Evolutionary conservation across 2,888 invertebrate genomes (phyloP), one percentile per base, ranked within the genome.

Genomic region (Dolichomitus sp.): DNA sequence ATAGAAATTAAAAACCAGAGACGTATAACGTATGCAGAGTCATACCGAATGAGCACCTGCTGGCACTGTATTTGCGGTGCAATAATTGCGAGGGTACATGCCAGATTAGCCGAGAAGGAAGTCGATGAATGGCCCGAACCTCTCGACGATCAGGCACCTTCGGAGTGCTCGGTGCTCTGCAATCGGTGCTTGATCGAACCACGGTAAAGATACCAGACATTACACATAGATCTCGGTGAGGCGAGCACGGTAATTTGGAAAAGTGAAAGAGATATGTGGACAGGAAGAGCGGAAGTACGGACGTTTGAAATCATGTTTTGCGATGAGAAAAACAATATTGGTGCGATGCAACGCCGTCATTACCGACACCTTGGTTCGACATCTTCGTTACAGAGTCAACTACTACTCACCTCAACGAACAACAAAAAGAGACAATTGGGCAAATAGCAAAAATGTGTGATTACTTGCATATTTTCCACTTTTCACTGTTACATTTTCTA

Each of bases 151-250:
- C 75, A 63, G 27, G 66, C 83, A 61, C 59, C 66, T 68, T 72
- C 75, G 68, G 54, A 45, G 57, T 68, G 68, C 52, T 80, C 80
- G 50, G 61, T 45, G 33, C 72, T 54, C 61, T 77, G 83, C 80
- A 83, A 83, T 83, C 80, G 76, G 73, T 66, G 73, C 54, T 45
- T 68, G 80, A 83, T 83, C 80, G 83, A 65, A 80, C 50, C 42
- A 61, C 61, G 45, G 23, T n/a, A 76, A 42, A 68, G 80, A 83
- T 83, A 80, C 68, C 80, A 73, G 76, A 77, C 76, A 83, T 83
- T 83, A 83, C 48, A 30, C 30, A 42, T 45, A 27, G 33, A 72
- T 68, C 68, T 42, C 45, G 33, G 45, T 65, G 30, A 52, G 70
- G 14, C 69, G 45, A 17, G 57, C 61, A 66, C 66, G 23, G 52